phyloP scores from a whole-genome alignment of 2,113 vertebrate genomes.

The Tragelaphus scriptus region DNA sequence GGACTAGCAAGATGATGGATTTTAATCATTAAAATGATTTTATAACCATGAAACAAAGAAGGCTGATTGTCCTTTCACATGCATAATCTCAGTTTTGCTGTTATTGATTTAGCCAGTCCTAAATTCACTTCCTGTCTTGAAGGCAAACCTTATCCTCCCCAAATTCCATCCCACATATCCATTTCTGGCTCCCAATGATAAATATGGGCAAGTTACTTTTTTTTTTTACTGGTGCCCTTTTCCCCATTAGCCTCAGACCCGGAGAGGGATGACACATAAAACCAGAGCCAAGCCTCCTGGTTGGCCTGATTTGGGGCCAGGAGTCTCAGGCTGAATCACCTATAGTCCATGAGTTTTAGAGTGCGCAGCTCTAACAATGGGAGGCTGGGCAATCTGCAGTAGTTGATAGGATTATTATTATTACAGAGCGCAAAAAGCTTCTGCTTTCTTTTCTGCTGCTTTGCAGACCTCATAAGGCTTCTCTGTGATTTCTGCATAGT shows the following conservation, averaged over 20 bases:
- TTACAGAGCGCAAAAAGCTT: slow-evolving; percentile 66
- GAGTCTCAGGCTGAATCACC: slow-evolving; percentile 22
- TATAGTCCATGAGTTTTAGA: slow-evolving; percentile 47
- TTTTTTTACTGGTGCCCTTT: background rate
- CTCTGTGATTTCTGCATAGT: slow-evolving; percentile 80
- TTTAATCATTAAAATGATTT: slow-evolving; percentile 75
- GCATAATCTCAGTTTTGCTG: slow-evolving; percentile 54
- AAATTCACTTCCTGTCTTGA: slow-evolving; percentile 41
- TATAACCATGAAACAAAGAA: slow-evolving; percentile 74
- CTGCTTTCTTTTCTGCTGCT: slow-evolving; percentile 76
- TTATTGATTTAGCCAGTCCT: slow-evolving; percentile 39
- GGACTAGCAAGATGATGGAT: slow-evolving; percentile 48
- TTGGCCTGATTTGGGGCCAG: slow-evolving; percentile 32
- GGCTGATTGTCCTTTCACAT: background rate
- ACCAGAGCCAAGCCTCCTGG: background rate
- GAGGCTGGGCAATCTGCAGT: slow-evolving; percentile 53
- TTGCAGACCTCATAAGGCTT: slow-evolving; percentile 76
- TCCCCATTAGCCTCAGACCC: background rate
- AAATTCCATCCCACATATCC: slow-evolving; percentile 2
- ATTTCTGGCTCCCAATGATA: slow-evolving; percentile 15
- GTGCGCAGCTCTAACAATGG: slow-evolving; percentile 43
- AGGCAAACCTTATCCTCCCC: slow-evolving; percentile 51
- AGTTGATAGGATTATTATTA: slow-evolving; percentile 76
- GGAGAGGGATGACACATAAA: background rate
- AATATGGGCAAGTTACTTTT: background rate